Conservation (phyloP, 2,888 invertebrate species). For the Meghimatium bilineatum region DNA sequence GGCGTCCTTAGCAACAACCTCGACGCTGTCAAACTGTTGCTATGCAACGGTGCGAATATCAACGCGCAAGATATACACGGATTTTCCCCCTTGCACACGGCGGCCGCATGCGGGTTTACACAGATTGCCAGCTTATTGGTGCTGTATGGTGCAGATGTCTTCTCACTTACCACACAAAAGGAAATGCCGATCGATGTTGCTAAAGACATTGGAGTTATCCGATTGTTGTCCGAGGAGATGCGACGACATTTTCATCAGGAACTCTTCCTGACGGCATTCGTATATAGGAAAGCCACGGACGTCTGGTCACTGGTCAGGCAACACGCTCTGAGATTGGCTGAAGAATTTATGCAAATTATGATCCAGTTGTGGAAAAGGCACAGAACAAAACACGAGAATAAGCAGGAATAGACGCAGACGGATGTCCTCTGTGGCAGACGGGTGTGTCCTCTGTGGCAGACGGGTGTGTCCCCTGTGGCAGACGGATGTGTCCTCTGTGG, state of each 20-base stretch:
- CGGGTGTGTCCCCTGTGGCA: background rate
- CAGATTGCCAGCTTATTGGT: constrained; percentile 66
- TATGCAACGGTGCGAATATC: constrained; percentile 66
- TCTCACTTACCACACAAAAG: constrained; percentile 62
- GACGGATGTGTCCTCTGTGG: background rate
- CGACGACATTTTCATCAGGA: constrained; percentile 59
- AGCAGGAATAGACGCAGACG: background rate
- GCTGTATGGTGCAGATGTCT: constrained; percentile 69
- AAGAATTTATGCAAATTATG: constrained; percentile 28
- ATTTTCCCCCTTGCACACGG: constrained; percentile 70
- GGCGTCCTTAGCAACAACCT: constrained; percentile 71
- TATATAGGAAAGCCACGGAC: constrained; percentile 39
- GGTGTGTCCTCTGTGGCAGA: background rate
- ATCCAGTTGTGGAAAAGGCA: constrained; percentile 41
- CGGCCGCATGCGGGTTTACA: constrained; percentile 70
- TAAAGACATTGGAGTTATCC: constrained; percentile 64
- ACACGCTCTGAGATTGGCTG: constrained; percentile 20
- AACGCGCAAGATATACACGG: constrained; percentile 69
- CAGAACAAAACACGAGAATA: constrained; percentile 2
- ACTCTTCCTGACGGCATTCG: constrained; percentile 54
- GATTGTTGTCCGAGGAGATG: constrained; percentile 66
- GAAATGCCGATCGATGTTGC: constrained; percentile 70
- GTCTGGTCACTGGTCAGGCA: constrained; percentile 40
- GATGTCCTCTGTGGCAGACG: background rate
- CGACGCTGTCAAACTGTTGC: constrained; percentile 69